phyloP scores from a whole-genome alignment of 1,140 invertebrate species.

The Calephelis virginiensis region DNA sequence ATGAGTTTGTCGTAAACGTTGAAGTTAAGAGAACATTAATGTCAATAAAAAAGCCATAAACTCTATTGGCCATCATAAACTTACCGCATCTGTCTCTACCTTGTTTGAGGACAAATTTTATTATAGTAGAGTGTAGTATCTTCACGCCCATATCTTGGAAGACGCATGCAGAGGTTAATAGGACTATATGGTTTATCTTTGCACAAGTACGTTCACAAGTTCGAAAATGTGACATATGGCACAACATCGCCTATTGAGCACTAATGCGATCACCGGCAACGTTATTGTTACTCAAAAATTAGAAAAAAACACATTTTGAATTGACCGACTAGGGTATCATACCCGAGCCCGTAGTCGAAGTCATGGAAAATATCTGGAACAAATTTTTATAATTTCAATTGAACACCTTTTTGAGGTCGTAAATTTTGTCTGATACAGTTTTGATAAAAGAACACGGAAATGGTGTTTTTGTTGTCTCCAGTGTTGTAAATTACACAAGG shows the following conservation, averaged over 20 bases:
- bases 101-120: conserved; percentile 16
- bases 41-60: conserved; percentile 77
- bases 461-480: conserved; percentile 60
- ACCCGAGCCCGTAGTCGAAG: no score
- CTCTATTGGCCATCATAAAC: conserved; percentile 75
- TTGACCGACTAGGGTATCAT: no score
- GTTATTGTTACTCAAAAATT: no score
- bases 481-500: conserved; percentile 74
- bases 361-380: no score
- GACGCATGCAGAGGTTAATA: not conserved
- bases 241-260: no score
- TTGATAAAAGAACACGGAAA: conserved; percentile 73
- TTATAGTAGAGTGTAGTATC: conserved; percentile 4
- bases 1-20: conserved; percentile 69
- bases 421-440: conserved; percentile 24
- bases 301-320: no score
- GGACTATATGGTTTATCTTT: no score
- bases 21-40: conserved; percentile 72
- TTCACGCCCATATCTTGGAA: no score
- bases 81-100: conserved; percentile 69
- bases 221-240: no score
- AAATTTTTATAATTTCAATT: conserved; percentile 9
- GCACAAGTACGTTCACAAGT: no score
- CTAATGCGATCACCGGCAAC: no score
- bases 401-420: conserved; percentile 15